A percentile compares a stretch with the other conserved stretches of the same genome.
Conservation (phyloP, 2,888 invertebrate species). For the Athetis lepigone region DNA sequence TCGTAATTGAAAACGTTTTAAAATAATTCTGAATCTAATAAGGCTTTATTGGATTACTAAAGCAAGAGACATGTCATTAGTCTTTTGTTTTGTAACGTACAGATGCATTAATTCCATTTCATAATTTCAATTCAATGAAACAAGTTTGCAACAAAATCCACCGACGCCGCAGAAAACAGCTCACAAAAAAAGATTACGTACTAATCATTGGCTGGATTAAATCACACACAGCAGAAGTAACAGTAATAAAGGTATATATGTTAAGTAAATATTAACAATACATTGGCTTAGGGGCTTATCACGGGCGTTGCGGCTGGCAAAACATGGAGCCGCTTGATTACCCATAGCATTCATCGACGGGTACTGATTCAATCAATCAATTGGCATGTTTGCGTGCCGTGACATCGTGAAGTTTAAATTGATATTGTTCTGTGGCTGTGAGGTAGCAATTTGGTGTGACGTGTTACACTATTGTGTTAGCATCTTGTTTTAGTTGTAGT, state of each 20-base stretch:
- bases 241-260: constrained; percentile 44
- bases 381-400: constrained; percentile 17
- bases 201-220: background rate
- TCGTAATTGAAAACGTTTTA: no score
- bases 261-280: constrained; percentile 67
- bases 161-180: no score
- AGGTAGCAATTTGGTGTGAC: constrained; percentile 23
- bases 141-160: no score
- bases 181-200: background rate
- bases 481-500: constrained; percentile 8
- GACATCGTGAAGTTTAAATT: constrained; percentile 36
- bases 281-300: constrained; percentile 70
- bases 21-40: no score
- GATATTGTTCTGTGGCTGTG: constrained; percentile 23
- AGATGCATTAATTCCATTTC: no score
- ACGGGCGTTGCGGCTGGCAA: constrained; percentile 75
- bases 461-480: constrained; percentile 18
- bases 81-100: no score
- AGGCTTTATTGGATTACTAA: no score
- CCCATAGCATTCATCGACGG: constrained; percentile 58
- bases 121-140: no score
- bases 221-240: constrained; percentile 6
- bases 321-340: constrained; percentile 81
- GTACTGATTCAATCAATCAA: constrained; percentile 76
- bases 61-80: no score